Percentiles rank a stretch among this genome's conserved stretches.
phyloP scores from a whole-genome alignment of 2,888 invertebrate species.

The Choreutis nemorana region DNA sequence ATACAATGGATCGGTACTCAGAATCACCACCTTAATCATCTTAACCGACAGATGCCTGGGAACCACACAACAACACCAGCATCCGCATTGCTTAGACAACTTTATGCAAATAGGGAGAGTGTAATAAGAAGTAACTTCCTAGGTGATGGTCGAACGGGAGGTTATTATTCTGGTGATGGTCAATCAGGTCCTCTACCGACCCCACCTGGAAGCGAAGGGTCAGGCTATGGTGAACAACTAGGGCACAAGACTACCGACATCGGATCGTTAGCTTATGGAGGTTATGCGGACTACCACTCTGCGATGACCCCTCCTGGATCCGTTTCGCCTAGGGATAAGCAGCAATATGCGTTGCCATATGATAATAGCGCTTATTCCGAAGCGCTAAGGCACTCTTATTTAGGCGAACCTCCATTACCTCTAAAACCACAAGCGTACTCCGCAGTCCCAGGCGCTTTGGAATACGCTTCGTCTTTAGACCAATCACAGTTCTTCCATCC shows the following conservation, averaged over 20 bases:
- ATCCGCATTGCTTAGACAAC: conserved; percentile 85
- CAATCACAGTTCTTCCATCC: conserved; percentile 88
- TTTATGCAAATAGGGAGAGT: conserved; percentile 93
- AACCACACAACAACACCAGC: conserved; percentile 77
- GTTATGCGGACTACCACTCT: conserved; percentile 85
- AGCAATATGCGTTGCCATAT: conserved; percentile 65
- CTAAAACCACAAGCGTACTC: conserved; percentile 92
- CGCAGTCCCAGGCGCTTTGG: conserved; percentile 72
- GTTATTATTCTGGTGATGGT: conserved; percentile 64
- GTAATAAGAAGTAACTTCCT: conserved; percentile 89
- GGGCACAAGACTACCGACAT: conserved; percentile 65
- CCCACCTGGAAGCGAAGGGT: conserved; percentile 88
- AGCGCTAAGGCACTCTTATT: conserved; percentile 63
- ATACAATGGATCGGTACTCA: conserved; percentile 96
- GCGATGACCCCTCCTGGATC: conserved; percentile 98
- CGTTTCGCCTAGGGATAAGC: conserved; percentile 91
- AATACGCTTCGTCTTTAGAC: conserved; percentile 74
- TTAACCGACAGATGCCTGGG: conserved; percentile 67
- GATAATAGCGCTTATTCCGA: conserved; percentile 71
- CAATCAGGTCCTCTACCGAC: conserved; percentile 84
- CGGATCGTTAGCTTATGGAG: conserved; percentile 68
- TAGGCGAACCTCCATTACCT: conserved; percentile 70
- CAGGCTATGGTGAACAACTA: conserved; percentile 70
- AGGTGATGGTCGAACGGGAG: conserved; percentile 53
- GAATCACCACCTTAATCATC: conserved; percentile 68